phyloP scores from a whole-genome alignment of 2,888 invertebrate genomes.

The Petrophora chlorosata region DNA sequence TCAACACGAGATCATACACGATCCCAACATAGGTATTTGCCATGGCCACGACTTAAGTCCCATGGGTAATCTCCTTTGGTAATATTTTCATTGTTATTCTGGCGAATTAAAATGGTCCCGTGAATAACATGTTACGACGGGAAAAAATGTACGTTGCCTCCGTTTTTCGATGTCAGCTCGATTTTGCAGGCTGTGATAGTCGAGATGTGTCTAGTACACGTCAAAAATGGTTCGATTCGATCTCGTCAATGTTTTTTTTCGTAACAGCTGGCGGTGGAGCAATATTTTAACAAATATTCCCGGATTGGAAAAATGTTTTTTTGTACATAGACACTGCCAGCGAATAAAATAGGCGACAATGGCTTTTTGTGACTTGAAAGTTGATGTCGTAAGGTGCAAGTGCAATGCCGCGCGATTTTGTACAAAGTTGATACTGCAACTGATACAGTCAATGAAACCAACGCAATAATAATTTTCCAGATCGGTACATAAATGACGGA shows the following conservation, averaged over 20 bases:
- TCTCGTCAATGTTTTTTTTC: slow-evolving; percentile 15
- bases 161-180: slow-evolving; percentile 42
- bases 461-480: too few species aligned
- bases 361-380: too few species aligned
- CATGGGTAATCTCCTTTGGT: slow-evolving; percentile 12
- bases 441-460: too few species aligned
- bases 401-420: too few species aligned
- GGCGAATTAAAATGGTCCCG: slow-evolving; percentile 29
- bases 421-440: too few species aligned
- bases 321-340: too few species aligned
- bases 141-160: slow-evolving; percentile 40
- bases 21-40: too few species aligned
- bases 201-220: slow-evolving; percentile 44
- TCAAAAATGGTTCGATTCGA: slow-evolving; percentile 39
- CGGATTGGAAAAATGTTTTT: background rate
- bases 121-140: slow-evolving; percentile 37
- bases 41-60: slow-evolving; percentile 21
- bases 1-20: slow-evolving; percentile 4
- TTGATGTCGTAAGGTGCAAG: too few species aligned
- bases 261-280: background rate
- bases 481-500: too few species aligned
- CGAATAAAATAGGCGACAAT: too few species aligned
- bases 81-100: slow-evolving; percentile 13
- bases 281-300: background rate
- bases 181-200: slow-evolving; percentile 48